Evolutionary conservation across 2,888 invertebrate genomes (phyloP).

Genomic region (Caenorhabditis uteleia): DNA sequence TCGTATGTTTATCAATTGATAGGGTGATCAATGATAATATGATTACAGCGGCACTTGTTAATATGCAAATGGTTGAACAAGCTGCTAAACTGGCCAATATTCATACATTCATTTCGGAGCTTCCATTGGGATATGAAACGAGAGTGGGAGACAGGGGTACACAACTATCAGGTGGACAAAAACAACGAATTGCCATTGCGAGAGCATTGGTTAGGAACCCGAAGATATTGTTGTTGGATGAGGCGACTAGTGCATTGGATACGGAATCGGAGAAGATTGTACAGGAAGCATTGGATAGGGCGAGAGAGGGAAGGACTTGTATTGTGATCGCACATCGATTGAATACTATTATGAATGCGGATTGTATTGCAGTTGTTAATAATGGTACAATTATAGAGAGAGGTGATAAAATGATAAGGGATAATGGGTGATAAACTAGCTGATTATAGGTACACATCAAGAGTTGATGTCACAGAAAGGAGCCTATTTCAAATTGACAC

Average conservation of each 20-base stretch:
- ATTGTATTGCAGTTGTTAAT: slow-evolving; percentile 56
- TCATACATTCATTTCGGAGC: slow-evolving; percentile 70
- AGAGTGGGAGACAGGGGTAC: slow-evolving; percentile 70
- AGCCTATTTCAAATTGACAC: slow-evolving; percentile 52
- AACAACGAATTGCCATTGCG: slow-evolving; percentile 72
- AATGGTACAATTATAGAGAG: slow-evolving; percentile 74
- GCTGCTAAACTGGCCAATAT: slow-evolving; percentile 72
- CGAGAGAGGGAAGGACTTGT: slow-evolving; percentile 70
- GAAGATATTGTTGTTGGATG: slow-evolving; percentile 70
- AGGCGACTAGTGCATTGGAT: slow-evolving; percentile 56
- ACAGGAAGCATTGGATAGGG: slow-evolving; percentile 81
- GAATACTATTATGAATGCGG: slow-evolving; percentile 72
- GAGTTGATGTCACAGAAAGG: slow-evolving; percentile 49
- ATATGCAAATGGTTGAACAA: slow-evolving; percentile 64
- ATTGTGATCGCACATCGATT: slow-evolving; percentile 73
- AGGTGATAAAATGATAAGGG: slow-evolving; percentile 67
- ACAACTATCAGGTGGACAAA: slow-evolving; percentile 71
- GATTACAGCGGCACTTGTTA: slow-evolving; percentile 57
- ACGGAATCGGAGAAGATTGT: slow-evolving; percentile 73
- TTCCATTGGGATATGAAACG: slow-evolving; percentile 70
- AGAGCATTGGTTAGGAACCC: slow-evolving; percentile 70
- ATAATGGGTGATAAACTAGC: neutral
- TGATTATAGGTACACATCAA: slow-evolving; percentile 50
- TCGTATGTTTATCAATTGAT: slow-evolving; percentile 26
- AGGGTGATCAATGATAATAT: neutral